Percentiles rank a stretch among this genome's conserved stretches.
phyloP scores from a whole-genome alignment of 2,888 invertebrate species.

The Boloria selene region DNA sequence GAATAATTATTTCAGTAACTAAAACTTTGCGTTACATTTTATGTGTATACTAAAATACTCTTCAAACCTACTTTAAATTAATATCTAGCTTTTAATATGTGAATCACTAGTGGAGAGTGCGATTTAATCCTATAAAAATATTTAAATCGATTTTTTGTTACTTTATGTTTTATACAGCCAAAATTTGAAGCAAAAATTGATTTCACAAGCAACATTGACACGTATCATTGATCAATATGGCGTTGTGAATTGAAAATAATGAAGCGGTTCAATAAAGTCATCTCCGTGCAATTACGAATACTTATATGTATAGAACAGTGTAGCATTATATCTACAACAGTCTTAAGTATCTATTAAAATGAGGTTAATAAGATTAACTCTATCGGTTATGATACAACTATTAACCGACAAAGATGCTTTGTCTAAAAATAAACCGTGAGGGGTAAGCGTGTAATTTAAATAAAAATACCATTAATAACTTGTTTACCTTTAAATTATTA shows the following conservation, averaged over 20 bases:
- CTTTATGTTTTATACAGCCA: conserved; percentile 32
- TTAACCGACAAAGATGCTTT: conserved; percentile 21
- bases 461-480: conserved; percentile 49
- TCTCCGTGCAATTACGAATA: conserved; percentile 37
- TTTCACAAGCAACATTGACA: conserved; percentile 23
- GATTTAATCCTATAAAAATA: no score
- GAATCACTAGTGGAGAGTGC: no score
- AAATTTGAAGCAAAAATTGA: conserved; percentile 25
- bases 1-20: no score
- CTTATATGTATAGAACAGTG: conserved; percentile 34
- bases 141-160: no score
- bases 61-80: no score
- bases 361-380: conserved; percentile 22
- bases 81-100: no score
- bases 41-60: no score
- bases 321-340: background rate
- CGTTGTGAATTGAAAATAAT: conserved; percentile 52
- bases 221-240: conserved; percentile 46
- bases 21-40: no score
- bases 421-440: conserved; percentile 8
- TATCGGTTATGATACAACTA: conserved; percentile 19
- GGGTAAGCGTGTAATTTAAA: conserved; percentile 47
- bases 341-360: conserved; percentile 22
- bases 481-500: conserved; percentile 51
- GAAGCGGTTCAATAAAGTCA: conserved; percentile 44